Evolutionary conservation across 2,113 vertebrate genomes (phyloP), one percentile per base, ranked within the genome.

Genomic region (Poicephalus gulielmi): DNA sequence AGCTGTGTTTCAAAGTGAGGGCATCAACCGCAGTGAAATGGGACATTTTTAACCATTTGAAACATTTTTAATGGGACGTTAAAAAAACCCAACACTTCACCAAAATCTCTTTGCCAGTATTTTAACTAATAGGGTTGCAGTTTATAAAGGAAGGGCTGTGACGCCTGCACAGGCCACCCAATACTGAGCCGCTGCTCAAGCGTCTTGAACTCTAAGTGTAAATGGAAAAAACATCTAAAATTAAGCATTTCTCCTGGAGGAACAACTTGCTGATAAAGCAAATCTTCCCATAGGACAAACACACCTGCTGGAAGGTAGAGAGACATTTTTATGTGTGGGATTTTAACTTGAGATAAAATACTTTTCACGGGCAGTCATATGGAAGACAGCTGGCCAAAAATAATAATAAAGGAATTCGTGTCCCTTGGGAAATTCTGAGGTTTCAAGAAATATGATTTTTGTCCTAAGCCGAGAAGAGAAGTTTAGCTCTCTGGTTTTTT

Each of bases 161-260:
- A 96, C 2, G 77, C 95, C 94, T 94, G 94, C 69, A 67, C 62
- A 84, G 96, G 95, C 96, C 95, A 97, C 96, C 94, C 96, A 97
- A 95, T 94, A 94, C 95, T 79, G 91, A 96, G 74, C 59, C 0
- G 14, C 86, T 94, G 81, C 92, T 94, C 88, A 73, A 83, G 67
- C 92, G 86, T 94, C 96, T 96, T 96, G 96, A 97, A 97, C 96
- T 91, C 59, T 87, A 97, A 94, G 96, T 96, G 96, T 94, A 92
- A 97, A 97, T 96, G 95, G 94, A 91, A 96, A 97, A 97, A 97
- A 92, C 96, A 97, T 95, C 83, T 84, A 89, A 95, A 96, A 96
- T 93, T 91, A 95, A 96, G 52, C 41, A 53, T 94, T 96, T 95
- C 88, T 96, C 94, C 96, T 95, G 94, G 62, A 95, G 95, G 82